Conservation (phyloP, 2,113 vertebrate genomes). For the Corvus moneduloides region DNA sequence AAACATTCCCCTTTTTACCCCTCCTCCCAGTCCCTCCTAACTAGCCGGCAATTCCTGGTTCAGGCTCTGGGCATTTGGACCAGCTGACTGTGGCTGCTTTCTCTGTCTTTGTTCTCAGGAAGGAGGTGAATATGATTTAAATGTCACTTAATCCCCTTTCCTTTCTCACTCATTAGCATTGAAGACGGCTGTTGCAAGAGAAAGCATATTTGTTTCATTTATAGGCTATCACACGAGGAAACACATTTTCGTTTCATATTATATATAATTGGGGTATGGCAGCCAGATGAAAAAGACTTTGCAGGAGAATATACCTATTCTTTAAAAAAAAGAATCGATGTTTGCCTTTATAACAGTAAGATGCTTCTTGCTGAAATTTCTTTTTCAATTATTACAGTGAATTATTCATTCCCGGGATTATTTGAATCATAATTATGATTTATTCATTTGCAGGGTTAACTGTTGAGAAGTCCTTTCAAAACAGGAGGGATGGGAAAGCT, state of each 20-base stretch:
- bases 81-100: background rate
- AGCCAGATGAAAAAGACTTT: background rate
- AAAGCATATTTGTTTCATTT: background rate
- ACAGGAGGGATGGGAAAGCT: background rate
- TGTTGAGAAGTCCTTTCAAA: background rate
- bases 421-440: constrained; percentile 11
- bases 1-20: background rate
- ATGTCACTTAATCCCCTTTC: background rate
- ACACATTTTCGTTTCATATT: background rate
- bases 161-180: background rate
- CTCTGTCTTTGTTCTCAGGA: background rate
- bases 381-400: constrained; percentile 21
- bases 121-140: background rate
- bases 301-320: background rate
- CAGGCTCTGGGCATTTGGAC: background rate
- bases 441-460: background rate
- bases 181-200: constrained; percentile 6
- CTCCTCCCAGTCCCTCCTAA: background rate
- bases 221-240: background rate
- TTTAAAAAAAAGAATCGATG: background rate
- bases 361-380: background rate
- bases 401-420: constrained; percentile 26
- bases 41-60: background rate
- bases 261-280: background rate
- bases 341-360: constrained; percentile 11